Evolutionary conservation across 2,797 vertebrate species (phyloP).

Genomic region (Hyperoplus lanceolatus): DNA sequence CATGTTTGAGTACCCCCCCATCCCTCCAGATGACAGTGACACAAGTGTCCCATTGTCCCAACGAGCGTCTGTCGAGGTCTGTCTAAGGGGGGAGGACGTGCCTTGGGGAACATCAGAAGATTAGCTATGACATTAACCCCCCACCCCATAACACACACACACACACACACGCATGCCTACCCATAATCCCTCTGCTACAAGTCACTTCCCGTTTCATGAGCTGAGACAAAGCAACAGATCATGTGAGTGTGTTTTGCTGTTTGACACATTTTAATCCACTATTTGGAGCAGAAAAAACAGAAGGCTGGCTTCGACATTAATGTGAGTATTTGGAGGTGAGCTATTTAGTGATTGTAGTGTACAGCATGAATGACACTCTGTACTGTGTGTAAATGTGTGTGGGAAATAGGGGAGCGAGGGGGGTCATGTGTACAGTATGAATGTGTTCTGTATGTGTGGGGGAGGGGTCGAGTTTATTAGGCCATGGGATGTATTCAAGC

Average conservation of each 20-base stretch:
- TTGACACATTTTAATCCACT: conserved; percentile 17
- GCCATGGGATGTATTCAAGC: conserved; percentile 25
- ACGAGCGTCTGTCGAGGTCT: conserved; percentile 70
- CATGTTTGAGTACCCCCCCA: conserved; percentile 24
- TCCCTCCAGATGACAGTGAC: conserved; percentile 72
- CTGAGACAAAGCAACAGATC: conserved; percentile 78
- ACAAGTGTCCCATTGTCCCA: conserved; percentile 84
- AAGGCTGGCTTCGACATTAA: neutral
- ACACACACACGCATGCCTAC: conserved; percentile 58
- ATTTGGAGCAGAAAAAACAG: conserved; percentile 7
- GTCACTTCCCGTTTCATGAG: conserved; percentile 78
- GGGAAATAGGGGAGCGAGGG: neutral
- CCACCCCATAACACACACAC: conserved; percentile 27
- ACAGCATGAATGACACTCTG: conserved; percentile 14
- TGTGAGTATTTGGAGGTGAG: conserved; percentile 55
- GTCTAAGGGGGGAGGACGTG: conserved; percentile 53
- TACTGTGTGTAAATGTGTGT: conserved; percentile 24
- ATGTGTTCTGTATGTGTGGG: conserved; percentile 33
- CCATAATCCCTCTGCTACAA: conserved; percentile 78
- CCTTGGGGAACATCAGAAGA: conserved; percentile 69
- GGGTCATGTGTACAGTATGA: conserved; percentile 32
- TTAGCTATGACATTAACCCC: conserved; percentile 78
- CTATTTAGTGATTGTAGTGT: conserved; percentile 27
- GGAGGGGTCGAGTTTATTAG: conserved; percentile 30
- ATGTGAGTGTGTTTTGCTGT: conserved; percentile 54